Evolutionary conservation across 2,888 invertebrate genomes (phyloP), one percentile per base, ranked within the genome.

Genomic region (Nephrotoma guestfalica): DNA sequence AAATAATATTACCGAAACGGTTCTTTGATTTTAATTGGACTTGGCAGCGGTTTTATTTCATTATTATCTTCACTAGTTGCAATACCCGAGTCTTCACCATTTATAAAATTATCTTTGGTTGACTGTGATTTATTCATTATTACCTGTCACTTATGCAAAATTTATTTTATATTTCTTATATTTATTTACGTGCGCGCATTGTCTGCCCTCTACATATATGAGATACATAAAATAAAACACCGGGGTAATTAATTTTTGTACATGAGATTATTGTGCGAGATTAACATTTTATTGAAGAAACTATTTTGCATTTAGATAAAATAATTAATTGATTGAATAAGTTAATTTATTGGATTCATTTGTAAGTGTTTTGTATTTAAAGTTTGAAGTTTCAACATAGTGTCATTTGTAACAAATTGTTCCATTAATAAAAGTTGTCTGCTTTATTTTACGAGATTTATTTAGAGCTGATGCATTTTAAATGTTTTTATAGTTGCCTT

Each of bases 1-100:
- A 83, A 83, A 83, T 40, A 13, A 13, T 51, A 51, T 71, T 71
- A 85, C 85, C 43, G 41, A 43, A 43, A 85, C 45, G 41, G 85
- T 43, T 85, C 43, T 85, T 43, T 41, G 30, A 30, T 41, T 85
- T 85, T 85, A 45, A 85, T 43, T 43, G 85, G 85, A 43, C 85
- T 85, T 43, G 43, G 41, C 15, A 30, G 30, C 9, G 9, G 18
- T 45, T 85, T 85, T 30, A 85, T 85, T 11, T 85, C 85, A 45
- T 85, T 85, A 85, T 85, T 85, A 18, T 90, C 90, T 85, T 90
- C 90, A 87, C 89, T 90, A 88, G 89, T 89, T 40, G 89, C 90
- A 15, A 90, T 88, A 15, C 90, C 90, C 87, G 90, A 90, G 86
- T 90, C 90, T 87, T 90, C 90, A 15, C 85, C 57, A 85, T 83